Percentiles rank a stretch among this genome's conserved stretches.
These are phyloP conservation scores for Brachionus manjavacas DNA, from an alignment of 1,140 invertebrate genomes.

Conservation along the genomic window DNA sequence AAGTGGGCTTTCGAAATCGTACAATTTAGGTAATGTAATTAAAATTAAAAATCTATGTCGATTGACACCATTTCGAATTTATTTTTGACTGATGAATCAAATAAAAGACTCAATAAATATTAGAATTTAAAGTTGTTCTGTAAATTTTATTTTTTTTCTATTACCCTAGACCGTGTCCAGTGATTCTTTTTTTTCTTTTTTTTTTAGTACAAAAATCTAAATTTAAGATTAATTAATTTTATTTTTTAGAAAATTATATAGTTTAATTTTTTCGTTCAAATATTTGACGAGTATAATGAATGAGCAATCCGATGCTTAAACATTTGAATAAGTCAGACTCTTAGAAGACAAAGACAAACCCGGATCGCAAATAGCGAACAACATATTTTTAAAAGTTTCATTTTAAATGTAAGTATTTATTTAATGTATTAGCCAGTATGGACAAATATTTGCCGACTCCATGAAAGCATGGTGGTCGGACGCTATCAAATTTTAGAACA, in stretches of 20 bases:
- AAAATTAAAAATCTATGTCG: constrained; percentile 26
- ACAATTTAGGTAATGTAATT: constrained; percentile 20
- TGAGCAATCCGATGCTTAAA: not conserved
- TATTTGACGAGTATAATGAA: not conserved
- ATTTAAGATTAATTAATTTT: not conserved
- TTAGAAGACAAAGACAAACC: not conserved
- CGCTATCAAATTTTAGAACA: not conserved
- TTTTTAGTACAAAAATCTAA: not conserved
- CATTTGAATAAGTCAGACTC: not conserved
- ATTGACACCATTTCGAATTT: constrained; percentile 24
- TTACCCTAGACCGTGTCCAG: not conserved
- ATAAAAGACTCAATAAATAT: constrained; percentile 34
- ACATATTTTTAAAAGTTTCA: constrained; percentile 10
- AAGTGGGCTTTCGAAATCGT: not conserved
- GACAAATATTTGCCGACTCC: not conserved
- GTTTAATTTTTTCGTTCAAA: not conserved
- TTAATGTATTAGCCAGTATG: constrained; percentile 9
- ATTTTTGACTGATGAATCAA: constrained; percentile 5
- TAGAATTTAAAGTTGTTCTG: constrained; percentile 15
- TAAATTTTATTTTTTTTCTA: constrained; percentile 10
- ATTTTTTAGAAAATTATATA: not conserved
- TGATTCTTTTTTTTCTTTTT: constrained; percentile 1
- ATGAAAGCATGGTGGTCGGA: not conserved
- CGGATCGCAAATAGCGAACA: not conserved
- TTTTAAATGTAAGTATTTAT: constrained; percentile 40